These are phyloP conservation scores for Leucania comma DNA, from an alignment of 2,888 invertebrate genomes.

Conservation along the genomic window DNA sequence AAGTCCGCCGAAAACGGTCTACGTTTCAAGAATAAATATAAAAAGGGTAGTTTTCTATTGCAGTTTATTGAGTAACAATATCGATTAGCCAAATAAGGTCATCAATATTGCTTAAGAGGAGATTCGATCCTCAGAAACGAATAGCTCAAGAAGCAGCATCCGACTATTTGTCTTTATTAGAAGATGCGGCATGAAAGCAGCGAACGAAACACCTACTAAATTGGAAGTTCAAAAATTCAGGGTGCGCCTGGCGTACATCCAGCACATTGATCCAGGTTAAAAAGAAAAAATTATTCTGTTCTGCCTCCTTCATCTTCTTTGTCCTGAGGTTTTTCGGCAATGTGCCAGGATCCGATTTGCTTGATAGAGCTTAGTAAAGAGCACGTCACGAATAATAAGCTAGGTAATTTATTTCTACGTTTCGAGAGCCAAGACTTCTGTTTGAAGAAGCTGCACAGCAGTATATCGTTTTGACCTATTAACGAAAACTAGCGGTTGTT, in stretches of 20 bases:
- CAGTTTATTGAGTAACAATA: constrained; percentile 9
- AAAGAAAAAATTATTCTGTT: constrained; percentile 11
- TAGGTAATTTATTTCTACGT: constrained; percentile 26
- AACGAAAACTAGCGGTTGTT: constrained; percentile 12
- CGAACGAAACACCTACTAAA: constrained; percentile 6
- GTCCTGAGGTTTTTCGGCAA: constrained; percentile 35
- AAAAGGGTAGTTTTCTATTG: not conserved
- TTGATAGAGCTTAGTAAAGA: constrained; percentile 33
- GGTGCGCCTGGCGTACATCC: constrained; percentile 34
- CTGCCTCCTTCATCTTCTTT: constrained; percentile 27
- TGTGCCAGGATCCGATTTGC: constrained; percentile 28
- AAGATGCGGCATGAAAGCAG: constrained; percentile 4
- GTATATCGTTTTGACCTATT: constrained; percentile 20
- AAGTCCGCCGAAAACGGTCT: constrained; percentile 10
- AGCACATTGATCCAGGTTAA: constrained; percentile 23
- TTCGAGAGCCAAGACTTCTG: constrained; percentile 10
- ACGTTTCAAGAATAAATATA: no score
- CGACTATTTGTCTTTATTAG: not conserved
- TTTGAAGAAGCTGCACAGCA: constrained; percentile 4
- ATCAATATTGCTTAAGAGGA: constrained; percentile 15
- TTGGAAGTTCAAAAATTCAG: constrained; percentile 9
- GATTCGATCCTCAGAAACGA: constrained; percentile 6
- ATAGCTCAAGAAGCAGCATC: constrained; percentile 8
- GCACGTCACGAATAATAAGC: constrained; percentile 18
- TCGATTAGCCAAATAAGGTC: constrained; percentile 4